These are phyloP conservation scores for Molothrus ater DNA, from an alignment of 2,797 vertebrate genomes.

Conservation along the genomic window DNA sequence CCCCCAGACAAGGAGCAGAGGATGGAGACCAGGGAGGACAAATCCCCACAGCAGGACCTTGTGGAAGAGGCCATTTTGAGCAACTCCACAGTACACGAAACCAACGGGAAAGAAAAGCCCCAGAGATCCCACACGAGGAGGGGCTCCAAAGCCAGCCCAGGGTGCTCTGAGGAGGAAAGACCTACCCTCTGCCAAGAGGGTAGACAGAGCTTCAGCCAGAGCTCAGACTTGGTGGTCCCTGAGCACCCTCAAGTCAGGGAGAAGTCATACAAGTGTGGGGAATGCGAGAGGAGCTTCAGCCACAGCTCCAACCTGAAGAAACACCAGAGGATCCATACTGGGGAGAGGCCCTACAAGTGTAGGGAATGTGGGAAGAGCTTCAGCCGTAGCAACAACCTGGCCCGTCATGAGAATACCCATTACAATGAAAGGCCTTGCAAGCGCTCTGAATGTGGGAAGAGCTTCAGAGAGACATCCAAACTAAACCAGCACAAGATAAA, in stretches of 20 bases:
- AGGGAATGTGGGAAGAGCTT: not conserved
- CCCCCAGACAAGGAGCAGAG: not conserved
- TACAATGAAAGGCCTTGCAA: not conserved
- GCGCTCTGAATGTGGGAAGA: not conserved
- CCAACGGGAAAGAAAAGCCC: not conserved
- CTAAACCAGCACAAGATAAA: not conserved
- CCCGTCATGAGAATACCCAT: not conserved
- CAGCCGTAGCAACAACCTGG: not conserved
- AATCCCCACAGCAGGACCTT: not conserved
- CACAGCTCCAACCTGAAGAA: not conserved
- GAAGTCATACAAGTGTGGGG: not conserved
- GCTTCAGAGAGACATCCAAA: not conserved
- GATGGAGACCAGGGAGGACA: not conserved
- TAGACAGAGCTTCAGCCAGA: not conserved
- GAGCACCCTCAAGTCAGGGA: not conserved
- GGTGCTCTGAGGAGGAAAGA: not conserved
- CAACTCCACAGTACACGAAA: not conserved
- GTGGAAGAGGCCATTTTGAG: not conserved
- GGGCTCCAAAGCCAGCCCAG: not conserved
- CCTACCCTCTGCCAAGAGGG: not conserved
- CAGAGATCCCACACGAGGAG: not conserved
- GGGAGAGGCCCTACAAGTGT: not conserved
- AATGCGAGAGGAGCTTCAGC: not conserved
- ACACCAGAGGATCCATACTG: not conserved
- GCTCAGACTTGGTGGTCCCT: not conserved